A percentile compares a stretch with the other conserved stretches of the same genome.
Evolutionary conservation across 2,113 vertebrate genomes (phyloP).

Genomic region (Arothron firmamentum): DNA sequence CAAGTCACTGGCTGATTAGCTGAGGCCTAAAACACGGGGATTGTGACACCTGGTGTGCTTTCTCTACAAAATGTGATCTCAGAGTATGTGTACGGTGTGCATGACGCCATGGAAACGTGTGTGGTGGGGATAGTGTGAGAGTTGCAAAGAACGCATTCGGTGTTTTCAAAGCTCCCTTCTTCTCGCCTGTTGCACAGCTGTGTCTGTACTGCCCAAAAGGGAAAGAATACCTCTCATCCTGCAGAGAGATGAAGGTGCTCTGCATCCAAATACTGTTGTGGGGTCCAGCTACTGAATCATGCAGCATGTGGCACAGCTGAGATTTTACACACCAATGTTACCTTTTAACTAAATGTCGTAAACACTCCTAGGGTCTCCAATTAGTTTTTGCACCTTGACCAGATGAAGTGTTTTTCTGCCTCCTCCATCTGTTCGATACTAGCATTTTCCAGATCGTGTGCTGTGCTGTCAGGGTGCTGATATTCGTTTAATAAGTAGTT

Average conservation of each 20-base stretch:
- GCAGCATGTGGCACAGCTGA: conserved; percentile 8
- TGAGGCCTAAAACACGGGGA: no score
- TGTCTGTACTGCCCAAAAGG: conserved; percentile 1
- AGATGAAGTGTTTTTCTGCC: conserved; percentile 34
- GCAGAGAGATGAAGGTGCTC: not conserved
- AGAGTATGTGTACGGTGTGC: no score
- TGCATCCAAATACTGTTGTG: conserved; percentile 3
- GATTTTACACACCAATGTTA: no score
- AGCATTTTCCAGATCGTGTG: conserved; percentile 3
- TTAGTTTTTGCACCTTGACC: conserved; percentile 8
- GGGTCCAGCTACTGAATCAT: conserved; percentile 12
- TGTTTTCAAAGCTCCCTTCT: not conserved
- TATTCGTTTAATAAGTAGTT: conserved; percentile 27
- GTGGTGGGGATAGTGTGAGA: no score
- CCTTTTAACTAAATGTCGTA: conserved; percentile 30
- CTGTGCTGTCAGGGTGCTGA: conserved; percentile 11
- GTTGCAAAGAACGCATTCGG: not conserved
- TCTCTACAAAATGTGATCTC: no score
- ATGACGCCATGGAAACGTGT: no score
- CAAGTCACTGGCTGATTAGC: no score
- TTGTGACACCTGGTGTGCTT: no score
- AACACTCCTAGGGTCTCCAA: conserved; percentile 19
- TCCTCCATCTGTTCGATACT: conserved; percentile 41
- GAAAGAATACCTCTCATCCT: conserved; percentile 8
- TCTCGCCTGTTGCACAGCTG: not conserved